These are phyloP conservation scores for Sebastes wilsoni DNA, from an alignment of 2,797 vertebrate species.

Conservation along the genomic window DNA sequence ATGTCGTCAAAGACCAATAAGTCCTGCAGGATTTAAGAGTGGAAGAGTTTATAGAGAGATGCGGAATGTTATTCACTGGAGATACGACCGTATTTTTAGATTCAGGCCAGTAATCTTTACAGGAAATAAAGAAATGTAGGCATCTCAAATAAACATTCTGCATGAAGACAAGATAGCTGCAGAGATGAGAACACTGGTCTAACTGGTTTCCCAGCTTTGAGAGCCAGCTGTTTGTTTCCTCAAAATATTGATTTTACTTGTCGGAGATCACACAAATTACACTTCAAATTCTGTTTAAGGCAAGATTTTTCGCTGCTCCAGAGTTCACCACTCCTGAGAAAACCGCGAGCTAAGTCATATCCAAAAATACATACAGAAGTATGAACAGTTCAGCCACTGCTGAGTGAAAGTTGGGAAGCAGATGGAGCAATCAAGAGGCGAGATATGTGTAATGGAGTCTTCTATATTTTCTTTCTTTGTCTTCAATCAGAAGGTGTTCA, in stretches of 20 bases:
- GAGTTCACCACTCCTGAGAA: constrained; percentile 45
- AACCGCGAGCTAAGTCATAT: constrained; percentile 34
- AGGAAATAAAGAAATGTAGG: constrained; percentile 46
- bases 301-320: constrained; percentile 39
- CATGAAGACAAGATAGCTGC: constrained; percentile 18
- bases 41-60: constrained; percentile 9
- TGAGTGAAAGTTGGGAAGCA: constrained; percentile 15
- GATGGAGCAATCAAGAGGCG: constrained; percentile 15
- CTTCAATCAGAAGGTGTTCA: constrained; percentile 7
- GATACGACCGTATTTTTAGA: constrained; percentile 40
- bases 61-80: constrained; percentile 24
- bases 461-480: neutral
- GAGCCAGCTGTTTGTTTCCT: constrained; percentile 31
- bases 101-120: constrained; percentile 21
- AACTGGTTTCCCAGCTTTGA: constrained; percentile 50
- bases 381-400: constrained; percentile 15
- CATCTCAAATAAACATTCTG: constrained; percentile 9
- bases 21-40: constrained; percentile 17
- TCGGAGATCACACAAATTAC: constrained; percentile 54
- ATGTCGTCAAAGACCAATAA: constrained; percentile 14
- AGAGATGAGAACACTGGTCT: constrained; percentile 40
- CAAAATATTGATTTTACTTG: constrained; percentile 55
- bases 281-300: constrained; percentile 48
- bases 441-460: neutral
- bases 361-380: constrained; percentile 45